Evolutionary conservation across 1,140 invertebrate genomes (phyloP).

Genomic region (Saccostrea cuccullata): DNA sequence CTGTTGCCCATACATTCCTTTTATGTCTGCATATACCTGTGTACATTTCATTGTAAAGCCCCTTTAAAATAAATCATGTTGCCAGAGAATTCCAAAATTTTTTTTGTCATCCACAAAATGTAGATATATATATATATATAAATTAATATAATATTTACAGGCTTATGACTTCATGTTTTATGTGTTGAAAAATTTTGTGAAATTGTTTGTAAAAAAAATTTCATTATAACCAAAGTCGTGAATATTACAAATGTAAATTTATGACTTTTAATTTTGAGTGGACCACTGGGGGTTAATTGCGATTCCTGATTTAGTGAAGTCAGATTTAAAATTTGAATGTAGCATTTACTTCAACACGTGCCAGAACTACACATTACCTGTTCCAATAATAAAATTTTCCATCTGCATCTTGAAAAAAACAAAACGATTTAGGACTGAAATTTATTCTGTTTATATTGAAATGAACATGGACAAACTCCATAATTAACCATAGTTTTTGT

Average conservation of each 20-base stretch:
- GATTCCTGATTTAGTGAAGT: neutral
- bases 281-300: neutral
- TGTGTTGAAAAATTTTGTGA: no score
- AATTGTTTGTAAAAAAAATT: no score
- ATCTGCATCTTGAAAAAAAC: slow-evolving; percentile 4
- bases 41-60: neutral
- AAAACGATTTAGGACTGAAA: neutral
- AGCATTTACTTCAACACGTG: neutral
- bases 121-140: neutral
- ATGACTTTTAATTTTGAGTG: neutral
- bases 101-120: neutral
- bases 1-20: neutral
- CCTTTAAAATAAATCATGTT: neutral
- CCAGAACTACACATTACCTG: neutral
- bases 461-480: neutral
- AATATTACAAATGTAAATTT: no score
- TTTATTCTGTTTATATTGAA: neutral
- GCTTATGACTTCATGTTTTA: no score
- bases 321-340: neutral
- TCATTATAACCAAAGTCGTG: no score
- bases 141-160: neutral
- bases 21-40: neutral
- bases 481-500: neutral
- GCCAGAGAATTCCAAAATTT: neutral
- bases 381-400: neutral